Percentiles rank a stretch among this genome's conserved stretches.
Conservation (phyloP, 2,888 invertebrate species). For the Conchocele bisecta region DNA sequence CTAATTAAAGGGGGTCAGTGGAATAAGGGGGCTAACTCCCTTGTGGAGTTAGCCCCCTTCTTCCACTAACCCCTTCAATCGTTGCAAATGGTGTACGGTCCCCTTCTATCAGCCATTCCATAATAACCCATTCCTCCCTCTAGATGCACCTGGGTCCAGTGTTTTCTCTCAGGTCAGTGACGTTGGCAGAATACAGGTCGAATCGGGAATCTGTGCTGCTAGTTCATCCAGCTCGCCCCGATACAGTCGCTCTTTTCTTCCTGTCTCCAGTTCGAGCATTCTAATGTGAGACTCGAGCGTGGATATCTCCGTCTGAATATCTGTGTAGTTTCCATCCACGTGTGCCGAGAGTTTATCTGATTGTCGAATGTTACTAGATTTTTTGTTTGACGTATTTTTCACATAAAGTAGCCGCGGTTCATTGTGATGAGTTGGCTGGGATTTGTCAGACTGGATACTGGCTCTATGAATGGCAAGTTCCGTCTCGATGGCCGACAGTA, state of each 20-base stretch:
- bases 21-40: too few species aligned
- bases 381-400: constrained; percentile 44
- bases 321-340: constrained; percentile 12
- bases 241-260: constrained; percentile 42
- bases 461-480: constrained; percentile 64
- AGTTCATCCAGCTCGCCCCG: constrained; percentile 48
- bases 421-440: constrained; percentile 13
- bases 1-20: too few species aligned
- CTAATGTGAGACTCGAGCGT: constrained; percentile 44
- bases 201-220: constrained; percentile 55
- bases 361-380: constrained; percentile 34
- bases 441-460: constrained; percentile 37
- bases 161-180: constrained; percentile 21
- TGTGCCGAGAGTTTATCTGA: background rate
- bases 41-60: too few species aligned
- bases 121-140: too few species aligned
- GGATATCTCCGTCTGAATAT: constrained; percentile 52
- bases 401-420: constrained; percentile 45
- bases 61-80: too few species aligned
- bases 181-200: constrained; percentile 59
- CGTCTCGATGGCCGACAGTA: constrained; percentile 58
- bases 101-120: too few species aligned
- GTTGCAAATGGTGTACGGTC: too few species aligned
- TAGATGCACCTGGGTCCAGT: too few species aligned
- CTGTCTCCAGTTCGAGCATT: constrained; percentile 52